phyloP scores from a whole-genome alignment of 2,888 invertebrate species.

The Apamea epomidion region DNA sequence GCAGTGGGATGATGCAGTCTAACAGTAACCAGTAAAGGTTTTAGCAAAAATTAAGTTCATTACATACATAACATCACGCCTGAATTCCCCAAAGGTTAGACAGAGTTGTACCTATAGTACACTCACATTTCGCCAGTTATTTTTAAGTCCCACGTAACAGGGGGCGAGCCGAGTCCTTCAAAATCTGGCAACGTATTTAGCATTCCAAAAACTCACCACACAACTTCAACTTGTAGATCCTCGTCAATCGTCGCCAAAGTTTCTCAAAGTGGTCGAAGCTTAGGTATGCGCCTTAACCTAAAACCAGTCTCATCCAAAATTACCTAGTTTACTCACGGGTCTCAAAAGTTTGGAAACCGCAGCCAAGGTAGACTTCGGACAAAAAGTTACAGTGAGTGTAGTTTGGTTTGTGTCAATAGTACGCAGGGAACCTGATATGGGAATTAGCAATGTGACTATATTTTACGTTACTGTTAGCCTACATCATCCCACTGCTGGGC shows the following conservation, averaged over 20 bases:
- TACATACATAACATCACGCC: neutral
- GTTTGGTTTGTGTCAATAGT: slow-evolving; percentile 12
- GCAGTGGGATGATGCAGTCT: too few species aligned
- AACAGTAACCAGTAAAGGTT: too few species aligned
- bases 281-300: slow-evolving; percentile 18
- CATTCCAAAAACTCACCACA: neutral
- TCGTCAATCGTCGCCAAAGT: slow-evolving; percentile 33
- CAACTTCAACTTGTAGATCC: neutral
- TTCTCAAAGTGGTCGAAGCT: slow-evolving; percentile 22
- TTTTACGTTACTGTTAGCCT: neutral
- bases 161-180: neutral
- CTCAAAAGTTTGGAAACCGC: slow-evolving; percentile 53
- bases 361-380: slow-evolving; percentile 19
- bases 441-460: slow-evolving; percentile 6
- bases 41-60: neutral
- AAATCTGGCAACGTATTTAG: neutral
- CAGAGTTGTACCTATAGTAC: neutral
- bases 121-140: neutral
- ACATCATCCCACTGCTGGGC: too few species aligned
- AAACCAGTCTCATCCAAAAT: slow-evolving; percentile 38
- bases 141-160: too few species aligned
- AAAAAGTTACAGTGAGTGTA: slow-evolving; percentile 12
- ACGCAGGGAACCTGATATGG: neutral
- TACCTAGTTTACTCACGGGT: slow-evolving; percentile 51
- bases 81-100: neutral